A percentile compares a stretch with the other conserved stretches of the same genome.
These are phyloP conservation scores for Porites evermanni DNA, from an alignment of 92 coral and sea anemone species.

Conservation along the genomic window DNA sequence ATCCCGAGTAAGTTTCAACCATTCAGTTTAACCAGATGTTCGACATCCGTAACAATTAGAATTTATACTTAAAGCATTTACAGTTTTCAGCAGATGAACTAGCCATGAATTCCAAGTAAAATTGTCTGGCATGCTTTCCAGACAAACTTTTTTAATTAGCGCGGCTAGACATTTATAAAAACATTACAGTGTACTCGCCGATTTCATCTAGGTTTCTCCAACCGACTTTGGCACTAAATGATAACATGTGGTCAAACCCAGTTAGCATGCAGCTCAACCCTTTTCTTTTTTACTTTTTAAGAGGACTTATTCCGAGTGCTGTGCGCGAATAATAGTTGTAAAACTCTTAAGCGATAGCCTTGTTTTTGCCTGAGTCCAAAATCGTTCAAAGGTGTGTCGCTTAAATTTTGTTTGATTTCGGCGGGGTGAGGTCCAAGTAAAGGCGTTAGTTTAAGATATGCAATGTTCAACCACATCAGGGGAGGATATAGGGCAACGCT, in stretches of 20 bases:
- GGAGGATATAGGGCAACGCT: too few relatives aligned
- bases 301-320: not conserved
- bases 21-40: not conserved
- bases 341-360: not conserved
- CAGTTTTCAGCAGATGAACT: not conserved
- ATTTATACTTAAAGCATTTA: not conserved
- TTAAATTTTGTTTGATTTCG: too few relatives aligned
- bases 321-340: not conserved
- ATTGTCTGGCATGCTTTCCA: conserved; percentile 11
- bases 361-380: too few relatives aligned
- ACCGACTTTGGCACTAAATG: not conserved
- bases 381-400: too few relatives aligned
- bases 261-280: not conserved
- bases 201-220: not conserved
- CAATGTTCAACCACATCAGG: too few relatives aligned
- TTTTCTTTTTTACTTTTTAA: too few relatives aligned
- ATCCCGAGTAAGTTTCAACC: conserved; percentile 2
- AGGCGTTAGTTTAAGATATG: too few relatives aligned
- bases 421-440: too few relatives aligned
- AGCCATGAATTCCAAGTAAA: not conserved
- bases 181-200: not conserved
- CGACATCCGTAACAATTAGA: not conserved
- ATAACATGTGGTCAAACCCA: not conserved
- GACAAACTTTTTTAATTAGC: conserved; percentile 2
- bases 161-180: not conserved